Percentiles rank a stretch among this genome's conserved stretches.
Evolutionary conservation across 2,113 vertebrate species (phyloP).

Genomic region (Cacatua alba): DNA sequence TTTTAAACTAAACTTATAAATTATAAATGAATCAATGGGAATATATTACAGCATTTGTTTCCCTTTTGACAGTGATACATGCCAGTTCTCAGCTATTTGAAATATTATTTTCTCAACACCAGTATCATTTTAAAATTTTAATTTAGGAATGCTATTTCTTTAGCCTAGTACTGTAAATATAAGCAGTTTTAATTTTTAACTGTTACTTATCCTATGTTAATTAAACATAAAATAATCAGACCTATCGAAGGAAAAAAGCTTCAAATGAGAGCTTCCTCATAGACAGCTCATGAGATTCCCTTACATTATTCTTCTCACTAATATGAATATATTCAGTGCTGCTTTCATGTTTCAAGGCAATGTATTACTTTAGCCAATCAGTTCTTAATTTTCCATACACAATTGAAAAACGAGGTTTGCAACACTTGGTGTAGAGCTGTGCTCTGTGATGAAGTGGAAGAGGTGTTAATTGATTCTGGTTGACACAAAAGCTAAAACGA

Average conservation of each 20-base stretch:
- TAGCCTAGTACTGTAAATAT: neutral
- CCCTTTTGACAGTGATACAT: neutral
- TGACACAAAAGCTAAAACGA: neutral
- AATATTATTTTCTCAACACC: neutral
- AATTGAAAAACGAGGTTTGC: neutral
- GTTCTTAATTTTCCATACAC: neutral
- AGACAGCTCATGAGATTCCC: neutral
- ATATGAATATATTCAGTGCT: neutral
- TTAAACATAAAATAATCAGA: neutral
- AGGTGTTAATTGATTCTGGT: neutral
- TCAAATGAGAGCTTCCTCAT: neutral
- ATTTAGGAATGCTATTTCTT: neutral
- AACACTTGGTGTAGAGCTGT: neutral
- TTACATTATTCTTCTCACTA: neutral
- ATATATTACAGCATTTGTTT: neutral
- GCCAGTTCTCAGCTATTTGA: neutral
- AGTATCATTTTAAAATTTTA: neutral
- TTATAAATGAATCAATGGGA: neutral
- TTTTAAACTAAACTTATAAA: neutral
- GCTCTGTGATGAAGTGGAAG: neutral
- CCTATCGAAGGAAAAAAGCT: neutral
- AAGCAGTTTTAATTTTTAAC: neutral
- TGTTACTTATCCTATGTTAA: neutral
- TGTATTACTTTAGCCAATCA: neutral
- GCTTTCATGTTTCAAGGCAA: neutral